These are phyloP conservation scores for Aurelia sp. DNA, from an alignment of 30 jellyfish, hydroid and myxozoan species.

Conservation along the genomic window DNA sequence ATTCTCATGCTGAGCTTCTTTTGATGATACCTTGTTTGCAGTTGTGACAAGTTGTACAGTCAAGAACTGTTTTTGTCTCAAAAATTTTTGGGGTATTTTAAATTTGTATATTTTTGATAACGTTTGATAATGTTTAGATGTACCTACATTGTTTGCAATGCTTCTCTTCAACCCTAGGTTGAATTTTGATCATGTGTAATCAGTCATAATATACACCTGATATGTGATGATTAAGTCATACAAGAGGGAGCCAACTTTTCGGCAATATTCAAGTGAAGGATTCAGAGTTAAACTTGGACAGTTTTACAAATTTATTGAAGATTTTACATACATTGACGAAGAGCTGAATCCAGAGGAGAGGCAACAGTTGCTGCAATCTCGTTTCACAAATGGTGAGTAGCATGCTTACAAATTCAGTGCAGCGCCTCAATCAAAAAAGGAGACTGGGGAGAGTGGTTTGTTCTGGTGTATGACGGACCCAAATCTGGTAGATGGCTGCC, in stretches of 20 bases:
- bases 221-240: conserved; percentile 70
- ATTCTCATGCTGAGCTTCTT: too few relatives aligned
- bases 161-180: not conserved
- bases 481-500: too few relatives aligned
- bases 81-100: too few relatives aligned
- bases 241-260: conserved; percentile 62
- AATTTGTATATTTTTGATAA: too few relatives aligned
- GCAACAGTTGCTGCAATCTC: conserved; percentile 61
- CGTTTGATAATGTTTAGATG: too few relatives aligned
- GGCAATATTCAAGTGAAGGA: conserved; percentile 71
- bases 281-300: conserved; percentile 54
- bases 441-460: too few relatives aligned
- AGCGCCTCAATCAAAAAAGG: too few relatives aligned
- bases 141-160: not conserved
- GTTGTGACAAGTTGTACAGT: too few relatives aligned
- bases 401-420: not conserved
- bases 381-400: conserved; percentile 76
- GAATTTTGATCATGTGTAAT: too few relatives aligned
- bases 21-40: too few relatives aligned
- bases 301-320: conserved; percentile 58
- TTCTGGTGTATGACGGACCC: too few relatives aligned
- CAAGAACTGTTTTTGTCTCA: too few relatives aligned
- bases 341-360: conserved; percentile 84
- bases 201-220: not conserved
- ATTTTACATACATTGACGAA: conserved; percentile 74